Conservation (phyloP, 1,140 invertebrate species). For the Pachypeltis micranthus region DNA sequence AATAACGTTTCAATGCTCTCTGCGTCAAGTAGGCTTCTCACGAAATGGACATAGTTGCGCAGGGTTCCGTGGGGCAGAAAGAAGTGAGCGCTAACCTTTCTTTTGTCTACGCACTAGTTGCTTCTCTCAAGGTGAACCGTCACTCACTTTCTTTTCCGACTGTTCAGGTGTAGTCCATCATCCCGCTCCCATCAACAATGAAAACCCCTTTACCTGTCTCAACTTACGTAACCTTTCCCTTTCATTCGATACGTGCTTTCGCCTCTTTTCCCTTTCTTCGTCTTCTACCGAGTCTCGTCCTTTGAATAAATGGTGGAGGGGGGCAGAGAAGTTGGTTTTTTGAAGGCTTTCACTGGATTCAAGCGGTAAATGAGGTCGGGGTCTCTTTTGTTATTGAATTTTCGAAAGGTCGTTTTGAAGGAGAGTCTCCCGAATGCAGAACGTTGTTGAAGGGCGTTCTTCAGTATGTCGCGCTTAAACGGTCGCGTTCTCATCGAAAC, state of each 20-base stretch:
- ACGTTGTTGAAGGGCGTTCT: no score
- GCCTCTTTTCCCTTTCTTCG: neutral
- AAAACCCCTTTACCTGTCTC: conserved; percentile 5
- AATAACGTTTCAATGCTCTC: no score
- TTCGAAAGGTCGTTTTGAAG: no score
- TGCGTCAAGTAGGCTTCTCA: no score
- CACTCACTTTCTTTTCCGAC: conserved; percentile 1
- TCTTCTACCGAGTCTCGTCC: neutral
- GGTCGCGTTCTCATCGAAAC: no score
- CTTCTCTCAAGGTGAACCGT: neutral
- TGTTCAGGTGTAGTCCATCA: conserved; percentile 1
- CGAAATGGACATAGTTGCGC: no score
- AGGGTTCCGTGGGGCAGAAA: no score
- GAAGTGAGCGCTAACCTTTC: no score
- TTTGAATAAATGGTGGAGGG: neutral
- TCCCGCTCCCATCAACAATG: no score
- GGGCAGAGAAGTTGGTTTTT: neutral
- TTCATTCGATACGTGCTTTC: neutral
- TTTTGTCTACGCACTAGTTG: no score
- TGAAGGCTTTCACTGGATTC: neutral
- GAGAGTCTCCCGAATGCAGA: no score
- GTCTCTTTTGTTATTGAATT: neutral
- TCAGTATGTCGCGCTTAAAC: no score
- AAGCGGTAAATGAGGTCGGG: neutral
- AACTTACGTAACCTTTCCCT: conserved; percentile 4